phyloP scores from a whole-genome alignment of 2,888 invertebrate species.

The Galeopsomyia nigrocyanea region DNA sequence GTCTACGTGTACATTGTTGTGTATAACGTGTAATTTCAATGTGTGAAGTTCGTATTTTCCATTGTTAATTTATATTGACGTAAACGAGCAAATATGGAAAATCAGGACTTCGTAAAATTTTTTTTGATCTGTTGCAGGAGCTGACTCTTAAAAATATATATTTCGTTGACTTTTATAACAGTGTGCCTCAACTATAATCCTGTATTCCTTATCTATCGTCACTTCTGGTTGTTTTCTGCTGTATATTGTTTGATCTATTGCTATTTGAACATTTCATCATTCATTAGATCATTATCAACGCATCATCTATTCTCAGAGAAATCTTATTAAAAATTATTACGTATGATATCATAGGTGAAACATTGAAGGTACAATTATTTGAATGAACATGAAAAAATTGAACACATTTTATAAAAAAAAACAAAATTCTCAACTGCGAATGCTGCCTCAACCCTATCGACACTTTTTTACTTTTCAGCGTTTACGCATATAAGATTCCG shows the following conservation, averaged over 20 bases:
- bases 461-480: neutral
- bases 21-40: slow-evolving; percentile 30
- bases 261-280: slow-evolving; percentile 38
- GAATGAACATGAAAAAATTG: no score
- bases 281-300: slow-evolving; percentile 21
- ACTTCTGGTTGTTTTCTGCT: slow-evolving; percentile 64
- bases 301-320: neutral
- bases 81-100: slow-evolving; percentile 16
- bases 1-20: slow-evolving; percentile 45
- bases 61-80: neutral
- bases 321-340: neutral
- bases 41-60: slow-evolving; percentile 34
- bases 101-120: slow-evolving; percentile 49
- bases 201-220: slow-evolving; percentile 59
- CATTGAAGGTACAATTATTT: no score
- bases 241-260: slow-evolving; percentile 48
- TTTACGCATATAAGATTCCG: no score
- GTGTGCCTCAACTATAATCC: slow-evolving; percentile 53
- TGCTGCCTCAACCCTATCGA: slow-evolving; percentile 36
- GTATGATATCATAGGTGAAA: neutral
- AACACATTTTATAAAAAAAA: neutral
- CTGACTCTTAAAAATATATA: slow-evolving; percentile 55
- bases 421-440: slow-evolving; percentile 26
- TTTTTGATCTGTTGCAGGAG: slow-evolving; percentile 68
- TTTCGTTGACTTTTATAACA: slow-evolving; percentile 45